Conservation (phyloP, 2,888 invertebrate species). For the Drosophila anomelani region DNA sequence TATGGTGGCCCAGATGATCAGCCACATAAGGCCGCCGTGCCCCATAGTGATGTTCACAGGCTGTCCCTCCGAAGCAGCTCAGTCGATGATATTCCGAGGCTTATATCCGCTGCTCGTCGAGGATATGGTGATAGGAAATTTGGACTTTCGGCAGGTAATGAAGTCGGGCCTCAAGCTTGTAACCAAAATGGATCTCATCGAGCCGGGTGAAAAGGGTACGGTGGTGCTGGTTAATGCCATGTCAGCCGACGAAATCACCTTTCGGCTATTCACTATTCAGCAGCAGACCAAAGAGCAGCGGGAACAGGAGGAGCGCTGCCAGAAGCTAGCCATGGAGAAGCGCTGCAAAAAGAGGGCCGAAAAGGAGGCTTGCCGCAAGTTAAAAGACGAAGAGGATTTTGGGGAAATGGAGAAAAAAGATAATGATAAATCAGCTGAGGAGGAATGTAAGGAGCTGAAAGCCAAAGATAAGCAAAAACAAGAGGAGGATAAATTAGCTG, state of each 20-base stretch:
- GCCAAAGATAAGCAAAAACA: background rate
- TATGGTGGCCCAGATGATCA: slow-evolving; percentile 90
- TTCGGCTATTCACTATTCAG: slow-evolving; percentile 43
- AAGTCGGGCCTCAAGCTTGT: slow-evolving; percentile 40
- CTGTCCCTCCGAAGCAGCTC: slow-evolving; percentile 92
- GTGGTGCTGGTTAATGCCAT: slow-evolving; percentile 60
- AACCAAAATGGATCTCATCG: slow-evolving; percentile 46
- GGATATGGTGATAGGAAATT: slow-evolving; percentile 41
- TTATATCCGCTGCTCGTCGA: slow-evolving; percentile 53
- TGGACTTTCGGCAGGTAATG: slow-evolving; percentile 46
- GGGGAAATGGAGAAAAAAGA: background rate
- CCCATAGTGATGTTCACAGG: slow-evolving; percentile 96
- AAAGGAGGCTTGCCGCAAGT: background rate
- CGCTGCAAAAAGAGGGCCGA: slow-evolving; percentile 9
- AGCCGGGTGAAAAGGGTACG: slow-evolving; percentile 21
- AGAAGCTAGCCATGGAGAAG: slow-evolving; percentile 7
- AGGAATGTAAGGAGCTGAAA: background rate
- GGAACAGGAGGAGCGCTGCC: slow-evolving; percentile 8
- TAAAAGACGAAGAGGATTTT: background rate
- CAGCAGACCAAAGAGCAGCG: slow-evolving; percentile 22
- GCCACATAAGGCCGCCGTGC: slow-evolving; percentile 96
- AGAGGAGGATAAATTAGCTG: background rate
- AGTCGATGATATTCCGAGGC: slow-evolving; percentile 83
- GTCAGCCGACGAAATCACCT: slow-evolving; percentile 49
- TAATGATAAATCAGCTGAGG: background rate